Evolutionary conservation across 2,888 invertebrate genomes (phyloP), one percentile per base, ranked within the genome.

Genomic region (Pecten maximus): DNA sequence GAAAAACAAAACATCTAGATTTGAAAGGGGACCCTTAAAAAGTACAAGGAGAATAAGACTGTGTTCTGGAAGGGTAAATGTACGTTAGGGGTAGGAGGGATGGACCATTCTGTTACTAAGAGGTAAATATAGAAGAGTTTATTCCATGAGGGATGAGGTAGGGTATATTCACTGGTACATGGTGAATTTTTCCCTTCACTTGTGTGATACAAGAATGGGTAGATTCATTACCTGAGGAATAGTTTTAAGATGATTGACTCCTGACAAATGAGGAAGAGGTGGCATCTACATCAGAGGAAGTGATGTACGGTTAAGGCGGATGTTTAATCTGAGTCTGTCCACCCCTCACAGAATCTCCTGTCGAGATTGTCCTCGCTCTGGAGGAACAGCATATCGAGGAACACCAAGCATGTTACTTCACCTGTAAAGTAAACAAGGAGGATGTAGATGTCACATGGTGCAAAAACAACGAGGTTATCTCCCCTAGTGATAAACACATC

Each of bases 371-470:
- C 6, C 95, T 94, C 2, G 94, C 95, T 40, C 94, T 96, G 40
- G 93, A 93, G 40, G 95, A 96, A 90, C 94, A 94, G 87, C 93
- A 93, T 87, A 94, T 95, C 15, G 95, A 95, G 87, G 96, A 96
- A 91, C 95, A 96, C 90, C 94, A 96, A 87, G 94, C 94, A 48
- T 95, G 96, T 28, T 93, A 93, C 86, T 95, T 96, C 92, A 94
- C 94, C 23, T 96, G 95, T 91, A 95, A 96, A 89, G 94, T 96
- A 10, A 95, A 96, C 91, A 96, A 96, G 91, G 95, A 95, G 23
- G 95, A 96, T 88, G 95, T 95, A 48, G 93, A 93, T 0, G 96
- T 95, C 90, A 94, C 95, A 86, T 97, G 96, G 96, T 94, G 94
- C 90, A 96, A 96, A 92, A 95, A 96, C 90, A 95, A 95, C 87